Evolutionary conservation across 2,113 vertebrate species (phyloP).

Genomic region (Plecturocebus donacophilus): DNA sequence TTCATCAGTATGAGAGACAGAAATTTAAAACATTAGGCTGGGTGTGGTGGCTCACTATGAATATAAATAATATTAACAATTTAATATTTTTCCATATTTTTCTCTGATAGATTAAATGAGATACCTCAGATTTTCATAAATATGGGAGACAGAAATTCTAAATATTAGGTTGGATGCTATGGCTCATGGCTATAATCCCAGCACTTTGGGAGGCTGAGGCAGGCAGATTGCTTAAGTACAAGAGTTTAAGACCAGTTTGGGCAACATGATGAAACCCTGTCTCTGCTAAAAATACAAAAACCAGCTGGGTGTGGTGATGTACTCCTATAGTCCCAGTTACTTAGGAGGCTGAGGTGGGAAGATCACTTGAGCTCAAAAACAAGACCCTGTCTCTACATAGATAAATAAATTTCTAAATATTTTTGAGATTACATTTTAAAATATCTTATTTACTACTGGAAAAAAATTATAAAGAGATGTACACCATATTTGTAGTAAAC

Average conservation of each 20-base stretch:
- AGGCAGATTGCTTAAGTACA: too few species aligned
- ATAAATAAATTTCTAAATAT: too few species aligned
- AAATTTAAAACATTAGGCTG: neutral
- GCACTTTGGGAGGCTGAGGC: too few species aligned
- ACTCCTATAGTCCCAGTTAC: too few species aligned
- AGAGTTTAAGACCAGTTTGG: too few species aligned
- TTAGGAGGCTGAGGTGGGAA: too few species aligned
- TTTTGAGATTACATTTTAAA: neutral
- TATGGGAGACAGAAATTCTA: neutral
- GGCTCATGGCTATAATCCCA: neutral
- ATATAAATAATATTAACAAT: conserved; percentile 32
- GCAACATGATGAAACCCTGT: too few species aligned
- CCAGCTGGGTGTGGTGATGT: too few species aligned
- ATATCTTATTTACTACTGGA: neutral
- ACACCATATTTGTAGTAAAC: neutral
- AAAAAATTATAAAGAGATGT: neutral
- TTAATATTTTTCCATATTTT: neutral
- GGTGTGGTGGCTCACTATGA: neutral
- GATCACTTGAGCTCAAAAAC: too few species aligned
- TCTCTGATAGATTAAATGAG: neutral
- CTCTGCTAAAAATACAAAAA: too few species aligned
- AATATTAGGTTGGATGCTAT: neutral
- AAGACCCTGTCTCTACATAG: too few species aligned
- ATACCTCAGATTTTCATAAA: neutral
- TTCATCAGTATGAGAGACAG: neutral